Percentiles rank a stretch among this genome's conserved stretches.
phyloP scores from a whole-genome alignment of 2,888 invertebrate species.

The Halocaridina rubra region DNA sequence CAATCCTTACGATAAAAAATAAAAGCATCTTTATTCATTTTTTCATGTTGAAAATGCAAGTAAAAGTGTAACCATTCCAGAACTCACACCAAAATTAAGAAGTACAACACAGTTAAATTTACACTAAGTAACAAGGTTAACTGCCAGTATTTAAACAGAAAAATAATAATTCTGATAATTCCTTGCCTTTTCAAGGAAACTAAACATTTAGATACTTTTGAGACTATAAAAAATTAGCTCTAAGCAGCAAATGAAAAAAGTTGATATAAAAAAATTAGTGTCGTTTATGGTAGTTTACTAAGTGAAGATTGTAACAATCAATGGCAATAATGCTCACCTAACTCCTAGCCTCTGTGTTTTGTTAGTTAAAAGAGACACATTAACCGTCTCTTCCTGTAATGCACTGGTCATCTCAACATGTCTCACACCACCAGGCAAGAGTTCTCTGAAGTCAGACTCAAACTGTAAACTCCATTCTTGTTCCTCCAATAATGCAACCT shows the following conservation, averaged over 20 bases:
- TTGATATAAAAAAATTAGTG: too few relatives aligned
- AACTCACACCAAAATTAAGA: neutral
- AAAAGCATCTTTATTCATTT: neutral
- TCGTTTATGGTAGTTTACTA: too few relatives aligned
- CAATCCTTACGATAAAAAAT: neutral
- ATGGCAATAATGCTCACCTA: too few relatives aligned
- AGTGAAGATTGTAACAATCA: too few relatives aligned
- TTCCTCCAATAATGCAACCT: conserved; percentile 75
- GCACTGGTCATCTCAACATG: conserved; percentile 14
- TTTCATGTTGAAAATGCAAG: neutral
- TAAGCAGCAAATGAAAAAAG: too few relatives aligned
- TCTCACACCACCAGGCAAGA: conserved; percentile 74
- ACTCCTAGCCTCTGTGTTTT: conserved; percentile 38
- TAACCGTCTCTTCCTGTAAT: conserved; percentile 9
- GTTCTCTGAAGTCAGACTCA: conserved; percentile 80
- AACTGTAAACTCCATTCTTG: conserved; percentile 71
- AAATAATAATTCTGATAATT: neutral
- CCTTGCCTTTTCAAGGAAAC: neutral
- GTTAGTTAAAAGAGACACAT: conserved; percentile 47
- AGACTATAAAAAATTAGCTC: too few relatives aligned
- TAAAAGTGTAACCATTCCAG: neutral
- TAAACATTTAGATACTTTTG: neutral
- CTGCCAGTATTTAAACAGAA: neutral
- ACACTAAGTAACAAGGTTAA: neutral
- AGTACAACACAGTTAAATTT: neutral